Base-by-base conservation (phyloP, 2,888 invertebrate genomes). In the Amblyjoppa fuscipennis region DNA sequence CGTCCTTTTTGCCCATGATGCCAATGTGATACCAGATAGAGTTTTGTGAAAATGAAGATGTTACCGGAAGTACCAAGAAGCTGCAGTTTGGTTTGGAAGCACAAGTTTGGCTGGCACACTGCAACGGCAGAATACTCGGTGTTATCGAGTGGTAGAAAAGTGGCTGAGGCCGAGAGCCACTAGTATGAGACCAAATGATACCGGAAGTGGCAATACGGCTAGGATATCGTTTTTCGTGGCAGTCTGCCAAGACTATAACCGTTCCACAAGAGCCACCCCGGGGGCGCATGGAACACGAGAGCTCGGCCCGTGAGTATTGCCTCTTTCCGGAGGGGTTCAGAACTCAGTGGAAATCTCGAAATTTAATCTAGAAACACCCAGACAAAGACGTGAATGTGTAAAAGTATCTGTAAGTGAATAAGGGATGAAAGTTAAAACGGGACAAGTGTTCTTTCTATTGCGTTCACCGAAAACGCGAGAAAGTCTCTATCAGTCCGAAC, bases 191-290 rank as follows among this genome's bases (percentile, higher is more conserved):
- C 11, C 45, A 74, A 56, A 80, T 75, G 74, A 76, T 80, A 71
- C 80, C 75, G 64, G 75, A 71, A 80, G 75, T 80, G 76, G 71
- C 71, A 66, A 75, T 81, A 64, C 69, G 20, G 38, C 69, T 49
- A 34, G 78, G 64, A 85, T 74, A 85, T 75, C 49, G 74, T 78
- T 85, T 84, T 74, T 49, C 25, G 61, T 59, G 81, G 81, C 84
- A 20, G 61, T 61, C 70, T 71, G 84, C 84, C 81, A 85, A 64
- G 49, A 51, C 69, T 53, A 49, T 49, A 77, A 56, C 69, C 41
- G 53, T 74, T 20, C 38, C 38, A 51, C 64, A 83, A 71, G 68
- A 81, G 59, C 71, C 56, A 25, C 31, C 1, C n/a, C 34, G n/a
- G 59, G 64, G 79, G 49, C 3, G 41, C 28, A 41, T 68, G 68